Evolutionary conservation across 2,113 vertebrate species (phyloP), one percentile per base, ranked within the genome.

Genomic region (Vireo altiloquus): DNA sequence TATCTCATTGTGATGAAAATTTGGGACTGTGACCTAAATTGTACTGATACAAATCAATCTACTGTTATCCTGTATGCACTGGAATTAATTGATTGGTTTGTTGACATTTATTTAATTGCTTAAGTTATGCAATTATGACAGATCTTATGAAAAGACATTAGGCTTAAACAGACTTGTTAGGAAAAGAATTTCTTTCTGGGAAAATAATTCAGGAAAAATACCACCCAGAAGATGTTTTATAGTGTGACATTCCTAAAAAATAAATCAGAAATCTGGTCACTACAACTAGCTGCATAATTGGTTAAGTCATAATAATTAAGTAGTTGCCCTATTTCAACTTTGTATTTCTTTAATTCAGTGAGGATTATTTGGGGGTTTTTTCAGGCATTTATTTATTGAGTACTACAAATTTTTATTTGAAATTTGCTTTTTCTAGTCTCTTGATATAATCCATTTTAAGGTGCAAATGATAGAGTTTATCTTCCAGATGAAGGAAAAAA

Each of bases 1-100:
- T 95, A 76, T 82, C 52, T 93, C 33, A 31, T 13, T 57, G n/a
- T 88, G 65, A 77, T 64, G 59, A 95, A 96, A 95, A 91, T 76
- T 65, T 57, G 46, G 59, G 53, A 90, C 35, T 92, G 21, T 81
- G 75, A 88, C 54, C 39, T 94, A 94, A 95, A 96, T 42, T 81
- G 20, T 71, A 94, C 84, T 87, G 59, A 53, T 61, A 78, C 11
- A 92, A 95, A 94, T 69, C 11, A 68, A 12, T 81, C 46, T 64
- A 6, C 28, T 70, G 9, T 37, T 86, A 60, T 10, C 33, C 31
- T 61, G 16, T 50, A 46, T 33, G 49, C 9, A 15, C 11, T 46
- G 33, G 23, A 3, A 25, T 69, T 87, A 87, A 69, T 64, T 61
- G 46, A 31, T 28, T 53, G 18, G 27, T 79, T 81, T 64, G 10